Evolutionary conservation across 2,797 vertebrate genomes (phyloP), one percentile per base, ranked within the genome.

Genomic region (Lepidocolaptes lacrymiger): DNA sequence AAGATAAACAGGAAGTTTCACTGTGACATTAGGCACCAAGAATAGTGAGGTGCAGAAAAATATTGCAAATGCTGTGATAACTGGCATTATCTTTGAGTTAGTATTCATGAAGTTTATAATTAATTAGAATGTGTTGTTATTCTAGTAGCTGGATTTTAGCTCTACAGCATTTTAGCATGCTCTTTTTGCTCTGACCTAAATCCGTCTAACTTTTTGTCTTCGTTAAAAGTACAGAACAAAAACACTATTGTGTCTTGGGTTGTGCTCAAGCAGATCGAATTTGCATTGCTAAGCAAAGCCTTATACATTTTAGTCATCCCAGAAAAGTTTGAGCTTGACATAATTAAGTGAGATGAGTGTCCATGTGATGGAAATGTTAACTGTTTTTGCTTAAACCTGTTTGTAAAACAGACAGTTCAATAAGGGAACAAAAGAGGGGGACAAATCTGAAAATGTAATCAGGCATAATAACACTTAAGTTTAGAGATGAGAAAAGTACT

Each of bases 181-280:
- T 92, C 80, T 94, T 95, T 96, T 78, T 96, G 81, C 87, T 96
- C 89, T 96, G 95, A 96, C 95, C 96, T 96, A 96, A 93, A 97
- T 96, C 85, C 0, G 44, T 96, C 96, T 95, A 66, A 91, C 72
- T 96, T 97, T 95, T 96, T 92, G 89, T 94, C 94, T 93, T 92
- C 1, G 0, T 84, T 96, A 82, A 88, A 90, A 94, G 79, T 51
- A 32, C 55, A 76, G 89, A 96, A 96, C 79, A 96, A 96, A 93
- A 86, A 0, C 76, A 52, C 36, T 73, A 26, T 83, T 94, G 62
- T 96, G 59, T 88, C 85, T 86, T 81, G 44, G 39, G 59, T 80
- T 94, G 54, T 84, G 88, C 82, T 95, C 51, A 56, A 73, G 85
- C 44, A 79, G 69, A 90, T 95, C 62, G 84, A 94, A 66, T 84